phyloP scores from a whole-genome alignment of 2,797 vertebrate species.

The Dipus sagitta region DNA sequence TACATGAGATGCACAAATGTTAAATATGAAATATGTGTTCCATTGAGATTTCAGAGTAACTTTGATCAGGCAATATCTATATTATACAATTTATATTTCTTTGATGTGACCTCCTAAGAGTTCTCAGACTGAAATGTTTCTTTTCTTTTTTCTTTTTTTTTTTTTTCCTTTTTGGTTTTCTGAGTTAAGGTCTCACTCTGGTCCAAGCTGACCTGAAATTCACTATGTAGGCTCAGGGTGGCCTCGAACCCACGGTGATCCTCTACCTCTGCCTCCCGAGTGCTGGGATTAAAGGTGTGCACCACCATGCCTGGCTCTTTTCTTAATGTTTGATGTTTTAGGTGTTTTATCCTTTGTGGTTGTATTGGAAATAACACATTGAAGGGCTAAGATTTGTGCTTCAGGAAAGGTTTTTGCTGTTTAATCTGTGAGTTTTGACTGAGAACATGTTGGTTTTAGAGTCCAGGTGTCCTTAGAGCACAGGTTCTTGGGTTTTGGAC shows the following conservation, averaged over 20 bases:
- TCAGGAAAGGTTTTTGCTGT: neutral
- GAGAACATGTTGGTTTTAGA: neutral
- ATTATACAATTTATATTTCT: neutral
- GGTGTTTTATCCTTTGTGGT: neutral
- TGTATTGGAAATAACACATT: slow-evolving; percentile 7
- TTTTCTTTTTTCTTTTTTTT: slow-evolving; percentile 11
- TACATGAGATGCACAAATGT: neutral
- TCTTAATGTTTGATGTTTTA: slow-evolving; percentile 3
- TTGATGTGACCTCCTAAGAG: neutral
- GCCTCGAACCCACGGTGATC: no score
- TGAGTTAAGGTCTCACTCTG: no score
- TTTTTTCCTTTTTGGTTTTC: neutral
- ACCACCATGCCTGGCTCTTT: no score
- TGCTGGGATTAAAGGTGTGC: no score
- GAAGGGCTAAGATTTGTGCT: slow-evolving; percentile 41
- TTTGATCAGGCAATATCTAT: neutral
- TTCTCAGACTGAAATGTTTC: neutral
- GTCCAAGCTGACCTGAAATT: no score
- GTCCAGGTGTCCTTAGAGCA: neutral
- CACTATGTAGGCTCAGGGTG: no score
- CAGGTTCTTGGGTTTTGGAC: neutral
- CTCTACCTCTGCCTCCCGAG: no score
- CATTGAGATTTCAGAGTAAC: slow-evolving; percentile 13
- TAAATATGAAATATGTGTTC: neutral
- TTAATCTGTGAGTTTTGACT: slow-evolving; percentile 21